A percentile compares a stretch with the other conserved stretches of the same genome.
Evolutionary conservation across 1,140 invertebrate species (phyloP).

Genomic region (Propsilocerus akamusi): DNA sequence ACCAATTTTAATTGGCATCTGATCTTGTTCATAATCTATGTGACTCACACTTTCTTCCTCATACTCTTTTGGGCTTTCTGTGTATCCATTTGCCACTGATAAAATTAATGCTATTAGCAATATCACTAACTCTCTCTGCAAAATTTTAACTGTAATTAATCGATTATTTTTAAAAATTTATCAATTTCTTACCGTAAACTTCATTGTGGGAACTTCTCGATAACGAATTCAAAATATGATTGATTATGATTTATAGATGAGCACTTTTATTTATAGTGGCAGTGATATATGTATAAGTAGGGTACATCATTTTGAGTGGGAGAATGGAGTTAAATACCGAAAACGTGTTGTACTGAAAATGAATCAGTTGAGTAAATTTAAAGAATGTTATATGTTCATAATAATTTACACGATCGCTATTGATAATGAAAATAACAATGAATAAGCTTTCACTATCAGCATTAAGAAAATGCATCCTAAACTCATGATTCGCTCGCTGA

Average conservation of each 20-base stretch:
- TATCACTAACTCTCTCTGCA: background rate
- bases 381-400: no score
- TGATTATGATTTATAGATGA: background rate
- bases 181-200: background rate
- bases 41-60: background rate
- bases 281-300: no score
- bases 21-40: slow-evolving; percentile 1
- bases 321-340: no score
- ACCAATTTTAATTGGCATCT: background rate
- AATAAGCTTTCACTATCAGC: no score
- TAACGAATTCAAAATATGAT: background rate
- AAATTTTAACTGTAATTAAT: background rate
- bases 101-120: background rate
- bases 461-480: no score
- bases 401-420: no score
- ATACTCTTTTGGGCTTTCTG: background rate
- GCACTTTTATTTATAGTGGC: slow-evolving; percentile 1
- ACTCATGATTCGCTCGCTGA: no score
- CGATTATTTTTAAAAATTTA: background rate
- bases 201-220: background rate
- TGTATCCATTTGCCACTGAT: background rate
- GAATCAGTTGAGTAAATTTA: no score
- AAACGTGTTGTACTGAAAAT: no score
- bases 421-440: no score
- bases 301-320: no score